Conservation (phyloP, 2,797 vertebrate genomes). For the Leuciscus waleckii region DNA sequence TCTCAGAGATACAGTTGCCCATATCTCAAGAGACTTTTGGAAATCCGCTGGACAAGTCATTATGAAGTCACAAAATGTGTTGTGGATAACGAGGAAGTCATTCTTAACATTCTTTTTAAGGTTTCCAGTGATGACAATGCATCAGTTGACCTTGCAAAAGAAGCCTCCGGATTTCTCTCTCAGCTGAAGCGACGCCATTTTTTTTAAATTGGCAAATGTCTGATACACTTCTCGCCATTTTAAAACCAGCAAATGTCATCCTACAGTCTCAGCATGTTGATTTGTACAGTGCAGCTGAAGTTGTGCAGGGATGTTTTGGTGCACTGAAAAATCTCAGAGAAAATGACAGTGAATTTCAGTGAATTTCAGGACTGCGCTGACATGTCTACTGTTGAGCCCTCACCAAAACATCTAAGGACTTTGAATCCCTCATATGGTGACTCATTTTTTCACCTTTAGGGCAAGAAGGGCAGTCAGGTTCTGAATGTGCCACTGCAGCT, state of each 20-base stretch:
- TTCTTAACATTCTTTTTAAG: constrained; percentile 16
- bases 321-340: neutral
- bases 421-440: too few relatives aligned
- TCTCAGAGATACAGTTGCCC: constrained; percentile 32
- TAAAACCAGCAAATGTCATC: neutral
- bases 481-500: too few relatives aligned
- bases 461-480: too few relatives aligned
- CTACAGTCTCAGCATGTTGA: constrained; percentile 1
- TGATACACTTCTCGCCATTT: neutral
- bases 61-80: constrained; percentile 34
- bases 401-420: too few relatives aligned
- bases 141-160: constrained; percentile 8
- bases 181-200: neutral
- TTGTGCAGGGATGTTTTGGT: neutral
- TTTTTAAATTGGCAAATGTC: neutral
- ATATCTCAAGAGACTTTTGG: constrained; percentile 34
- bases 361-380: too few relatives aligned
- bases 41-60: constrained; percentile 44
- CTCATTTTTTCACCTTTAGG: too few relatives aligned
- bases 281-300: constrained; percentile 13
- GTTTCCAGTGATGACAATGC: constrained; percentile 22
- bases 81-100: constrained; percentile 25
- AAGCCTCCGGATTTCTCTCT: neutral
- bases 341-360: too few relatives aligned
- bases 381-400: too few relatives aligned